These are phyloP conservation scores for Nebria ingens DNA, from an alignment of 1,140 invertebrate species.

Conservation along the genomic window DNA sequence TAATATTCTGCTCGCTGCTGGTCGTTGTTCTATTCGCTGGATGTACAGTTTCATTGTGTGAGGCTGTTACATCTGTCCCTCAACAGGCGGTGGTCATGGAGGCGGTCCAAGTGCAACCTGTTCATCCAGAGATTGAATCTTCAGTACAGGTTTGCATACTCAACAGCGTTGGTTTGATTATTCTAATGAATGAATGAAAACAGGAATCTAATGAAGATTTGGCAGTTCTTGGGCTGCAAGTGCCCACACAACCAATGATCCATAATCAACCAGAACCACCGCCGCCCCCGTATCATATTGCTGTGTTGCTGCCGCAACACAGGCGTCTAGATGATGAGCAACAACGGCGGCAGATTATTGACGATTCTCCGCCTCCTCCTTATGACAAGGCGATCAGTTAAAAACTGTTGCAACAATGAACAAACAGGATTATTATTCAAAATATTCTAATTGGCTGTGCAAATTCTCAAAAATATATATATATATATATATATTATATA, in stretches of 20 bases:
- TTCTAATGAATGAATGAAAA: not conserved
- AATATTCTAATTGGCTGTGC: too few relatives aligned
- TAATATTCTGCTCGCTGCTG: slow-evolving; percentile 52
- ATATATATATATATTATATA: too few relatives aligned
- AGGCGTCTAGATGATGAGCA: slow-evolving; percentile 21
- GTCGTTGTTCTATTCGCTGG: slow-evolving; percentile 49
- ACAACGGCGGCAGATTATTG: slow-evolving; percentile 24
- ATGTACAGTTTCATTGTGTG: slow-evolving; percentile 45
- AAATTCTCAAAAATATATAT: too few relatives aligned
- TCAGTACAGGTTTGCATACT: too few relatives aligned
- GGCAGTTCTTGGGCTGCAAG: slow-evolving; percentile 16
- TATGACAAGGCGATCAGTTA: slow-evolving; percentile 50
- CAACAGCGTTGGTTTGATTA: not conserved
- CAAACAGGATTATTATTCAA: too few relatives aligned
- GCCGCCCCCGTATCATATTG: slow-evolving; percentile 53
- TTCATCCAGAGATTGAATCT: too few relatives aligned
- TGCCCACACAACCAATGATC: slow-evolving; percentile 13
- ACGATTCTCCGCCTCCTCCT: slow-evolving; percentile 46
- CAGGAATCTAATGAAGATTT: slow-evolving; percentile 21
- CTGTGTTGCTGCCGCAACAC: slow-evolving; percentile 43
- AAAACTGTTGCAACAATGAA: too few relatives aligned
- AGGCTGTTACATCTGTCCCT: slow-evolving; percentile 14
- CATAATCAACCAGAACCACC: slow-evolving; percentile 20
- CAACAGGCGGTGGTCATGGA: not conserved
- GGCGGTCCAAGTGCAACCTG: too few relatives aligned